Evolutionary conservation across 1,140 invertebrate genomes (phyloP), one percentile per base, ranked within the genome.

Genomic region (Drosophila bocqueti): DNA sequence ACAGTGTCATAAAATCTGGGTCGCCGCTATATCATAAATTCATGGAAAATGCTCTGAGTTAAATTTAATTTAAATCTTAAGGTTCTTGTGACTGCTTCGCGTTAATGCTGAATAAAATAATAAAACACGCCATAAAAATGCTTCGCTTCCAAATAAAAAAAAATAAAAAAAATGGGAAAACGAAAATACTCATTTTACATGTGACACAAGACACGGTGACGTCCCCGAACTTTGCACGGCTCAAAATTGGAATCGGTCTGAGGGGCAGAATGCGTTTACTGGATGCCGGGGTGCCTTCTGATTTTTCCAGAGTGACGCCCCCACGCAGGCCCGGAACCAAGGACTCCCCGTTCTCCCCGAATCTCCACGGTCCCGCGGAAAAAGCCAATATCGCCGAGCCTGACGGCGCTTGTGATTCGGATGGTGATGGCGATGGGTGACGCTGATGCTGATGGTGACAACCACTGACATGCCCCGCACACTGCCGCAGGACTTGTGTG

Each of bases 301-400:
- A 80, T 77, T 89, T 76, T 73, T 79, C 78, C 77, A 62, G 64
- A 55, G 74, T 76, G 66, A 81, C 84, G 74, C 80, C 45, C 45
- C 52, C 64, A 50, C 54, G 21, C 24, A 24, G 40, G 43, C 13
- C 16, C 24, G 29, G 31, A 36, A 38, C 45, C 54, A 60, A 15
- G 21, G 43, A 31, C 21, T 29, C n/a, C 26, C 13, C 47, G 16
- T 10, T 31, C 11, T 13, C 18, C 36, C 31, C n/a, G 26, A 31
- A n/a, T 47, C 29, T 15, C 8, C 31, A 36, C n/a, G 71, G 18
- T 16, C 3, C 21, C 54, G 54, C 54, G 54, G 54, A 71, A 84
- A 90, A 89, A 89, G 85, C 85, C 85, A 90, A 90, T 90, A 90
- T 85, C 76, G 76, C 57, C 60, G 83, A 52, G 59, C 63, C 63